Evolutionary conservation across 2,888 invertebrate genomes (phyloP), one percentile per base, ranked within the genome.

Genomic region (Orthosia incerta): DNA sequence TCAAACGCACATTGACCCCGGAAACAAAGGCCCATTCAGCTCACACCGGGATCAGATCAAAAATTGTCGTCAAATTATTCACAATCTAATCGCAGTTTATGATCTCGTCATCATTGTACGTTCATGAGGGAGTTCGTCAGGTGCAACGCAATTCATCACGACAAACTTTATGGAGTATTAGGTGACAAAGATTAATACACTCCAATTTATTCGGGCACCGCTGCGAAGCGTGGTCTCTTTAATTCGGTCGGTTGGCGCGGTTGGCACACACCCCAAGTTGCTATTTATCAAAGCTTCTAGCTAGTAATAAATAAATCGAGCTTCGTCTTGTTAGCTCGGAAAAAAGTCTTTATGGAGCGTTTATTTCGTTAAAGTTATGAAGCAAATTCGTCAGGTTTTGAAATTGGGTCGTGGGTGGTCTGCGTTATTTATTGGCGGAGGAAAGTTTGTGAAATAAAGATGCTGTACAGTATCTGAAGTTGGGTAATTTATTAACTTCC

Each of bases 161-260:
- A 11, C 85, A 85, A 91, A 92, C 90, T 93, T 92, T 90, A 93
- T 91, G 89, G 91, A 89, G 92, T 93, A 92, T 92, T 93, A 93
- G 92, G 90, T 91, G 93, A 93, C 93, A 90, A 90, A 93, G 93
- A 94, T 93, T 93, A 93, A 94, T 94, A 92, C 84, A 71, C 87
- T 76, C 83, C 91, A 90, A 94, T 94, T 93, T 93, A 91, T 92
- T 88, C 79, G 82, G 81, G 79, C 80, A 84, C 82, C 71, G 74
- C 76, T 85, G 84, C 77, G 68, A 76, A 81, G 81, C 80, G 82
- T 64, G 75, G 85, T 79, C 82, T 87, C 82, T 80, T 85, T 81
- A 85, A 85, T 86, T 85, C 70, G 71, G 82, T 82, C 79, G 87
- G 86, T 85, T 86, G 69, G 63, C 63, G 74, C 72, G 77, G 77